Percentiles rank a stretch among this genome's conserved stretches.
Conservation (phyloP, 1,140 invertebrate species). For the Formica exsecta region DNA sequence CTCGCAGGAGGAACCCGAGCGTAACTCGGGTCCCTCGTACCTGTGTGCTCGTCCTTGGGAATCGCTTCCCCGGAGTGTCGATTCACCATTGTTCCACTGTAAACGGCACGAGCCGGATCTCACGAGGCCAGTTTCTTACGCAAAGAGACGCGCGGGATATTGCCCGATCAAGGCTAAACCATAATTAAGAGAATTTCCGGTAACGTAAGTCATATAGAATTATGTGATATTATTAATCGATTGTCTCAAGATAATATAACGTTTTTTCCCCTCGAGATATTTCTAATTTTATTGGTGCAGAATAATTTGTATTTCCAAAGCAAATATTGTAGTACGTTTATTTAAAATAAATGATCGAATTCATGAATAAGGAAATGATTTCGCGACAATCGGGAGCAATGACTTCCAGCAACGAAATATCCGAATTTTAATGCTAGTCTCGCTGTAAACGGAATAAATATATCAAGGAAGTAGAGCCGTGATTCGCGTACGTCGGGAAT, state of each 20-base stretch:
- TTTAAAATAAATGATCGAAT: neutral
- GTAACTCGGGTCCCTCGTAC: constrained; percentile 74
- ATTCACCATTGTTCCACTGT: constrained; percentile 65
- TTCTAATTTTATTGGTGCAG: neutral
- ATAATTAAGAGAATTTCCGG: constrained; percentile 45
- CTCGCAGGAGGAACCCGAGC: constrained; percentile 68
- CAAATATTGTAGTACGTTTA: no score
- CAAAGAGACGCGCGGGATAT: constrained; percentile 12
- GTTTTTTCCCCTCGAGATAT: neutral
- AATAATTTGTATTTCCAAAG: neutral
- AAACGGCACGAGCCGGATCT: constrained; percentile 18
- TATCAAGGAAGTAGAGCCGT: neutral
- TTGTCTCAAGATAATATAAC: neutral
- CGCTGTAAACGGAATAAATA: constrained; percentile 1
- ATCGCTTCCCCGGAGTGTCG: constrained; percentile 53
- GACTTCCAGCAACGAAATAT: neutral
- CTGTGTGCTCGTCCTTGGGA: constrained; percentile 65
- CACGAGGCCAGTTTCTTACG: constrained; percentile 18
- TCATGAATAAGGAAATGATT: neutral
- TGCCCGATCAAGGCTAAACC: constrained; percentile 28
- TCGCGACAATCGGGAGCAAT: neutral
- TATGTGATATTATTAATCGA: neutral
- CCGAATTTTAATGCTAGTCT: constrained; percentile 19
- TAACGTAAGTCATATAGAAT: neutral
- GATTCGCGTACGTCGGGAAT: constrained; percentile 20